Conservation (phyloP, 2,888 invertebrate species). For the Volucella bombylans region DNA sequence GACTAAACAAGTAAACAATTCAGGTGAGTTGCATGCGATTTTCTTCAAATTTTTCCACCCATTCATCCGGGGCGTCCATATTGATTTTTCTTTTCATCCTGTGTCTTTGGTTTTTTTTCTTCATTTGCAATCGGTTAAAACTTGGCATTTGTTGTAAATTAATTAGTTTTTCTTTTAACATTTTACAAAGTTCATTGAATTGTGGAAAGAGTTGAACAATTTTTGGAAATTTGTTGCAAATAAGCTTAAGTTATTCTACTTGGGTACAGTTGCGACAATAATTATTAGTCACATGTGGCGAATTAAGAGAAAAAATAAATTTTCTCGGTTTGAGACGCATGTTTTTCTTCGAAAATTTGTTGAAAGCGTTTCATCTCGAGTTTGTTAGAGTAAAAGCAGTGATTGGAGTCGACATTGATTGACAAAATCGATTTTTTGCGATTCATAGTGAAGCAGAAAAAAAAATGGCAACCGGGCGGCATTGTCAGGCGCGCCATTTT, state of each 20-base stretch:
- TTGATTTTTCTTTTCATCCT: conserved; percentile 10
- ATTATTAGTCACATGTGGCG: conserved; percentile 19
- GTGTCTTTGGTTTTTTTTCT: not conserved
- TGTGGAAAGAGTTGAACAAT: not conserved
- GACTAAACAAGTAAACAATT: conserved; percentile 28
- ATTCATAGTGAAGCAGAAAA: not conserved
- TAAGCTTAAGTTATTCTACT: not conserved
- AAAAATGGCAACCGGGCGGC: conserved; percentile 69
- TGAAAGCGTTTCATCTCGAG: not conserved
- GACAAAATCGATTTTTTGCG: conserved; percentile 32
- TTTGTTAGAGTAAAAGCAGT: not conserved
- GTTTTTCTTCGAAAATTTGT: not conserved
- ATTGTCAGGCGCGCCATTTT: conserved; percentile 75
- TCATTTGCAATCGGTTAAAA: not conserved
- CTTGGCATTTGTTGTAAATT: not conserved
- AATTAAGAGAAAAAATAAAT: not conserved
- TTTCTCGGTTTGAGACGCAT: not conserved
- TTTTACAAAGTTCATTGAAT: not conserved
- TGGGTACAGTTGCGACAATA: conserved; percentile 62
- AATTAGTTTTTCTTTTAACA: not conserved
- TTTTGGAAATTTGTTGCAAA: not conserved
- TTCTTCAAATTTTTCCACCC: conserved; percentile 1
- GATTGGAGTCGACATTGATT: not conserved
- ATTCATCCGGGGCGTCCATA: conserved; percentile 31
- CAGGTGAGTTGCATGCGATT: conserved; percentile 57